Base-by-base conservation (phyloP, 2,113 vertebrate genomes). In the Isurus oxyrinchus region DNA sequence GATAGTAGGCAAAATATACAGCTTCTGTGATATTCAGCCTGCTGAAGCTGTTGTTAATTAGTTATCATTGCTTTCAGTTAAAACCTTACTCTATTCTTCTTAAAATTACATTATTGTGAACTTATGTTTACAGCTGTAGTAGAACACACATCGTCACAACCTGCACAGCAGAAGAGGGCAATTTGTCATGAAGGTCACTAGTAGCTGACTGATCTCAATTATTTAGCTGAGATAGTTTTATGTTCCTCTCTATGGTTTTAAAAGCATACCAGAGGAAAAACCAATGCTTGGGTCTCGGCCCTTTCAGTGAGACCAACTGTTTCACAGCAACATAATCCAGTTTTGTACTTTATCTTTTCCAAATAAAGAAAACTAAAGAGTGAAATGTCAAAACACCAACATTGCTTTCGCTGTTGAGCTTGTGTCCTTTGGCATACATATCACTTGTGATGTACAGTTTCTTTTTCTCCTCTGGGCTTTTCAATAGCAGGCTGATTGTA, bases 1-100 rank as follows among this genome's bases (percentile, higher is more conserved):
- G 94, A 95, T 95, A 76, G 31, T 35, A 31, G 25, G 40, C 40
- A 95, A 25, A 95, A 95, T 95, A 95, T 95, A 95, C 40, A 72
- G 67, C 94, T 95, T 95, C 67, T 72, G 49, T 95, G 66, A 95
- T 95, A 95, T 95, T 95, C 94, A 95, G 66, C 94, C 66, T 72
- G 40, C 27, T 95, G 94, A 55, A 95, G 94, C 67, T 35, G 67
- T 76, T 69, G 94, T 95, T 95, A 76, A 95, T 95, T 95, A 95
- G 94, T 55, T 72, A 76, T 55, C 67, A 76, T 76, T 40, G 59
- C n/a, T 94, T 95, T 95, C 69, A 76, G 66, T 95, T 95, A 95
- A 95, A 69, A 53, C 13, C 44, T 55, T 72, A 55, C 49, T 95
- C 44, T 72, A 40, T 49, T 95, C 63, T 72, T 76, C 63, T 72